These are phyloP conservation scores for Marcusenius ussheri DNA, from an alignment of 2,113 vertebrate genomes.

Conservation along the genomic window DNA sequence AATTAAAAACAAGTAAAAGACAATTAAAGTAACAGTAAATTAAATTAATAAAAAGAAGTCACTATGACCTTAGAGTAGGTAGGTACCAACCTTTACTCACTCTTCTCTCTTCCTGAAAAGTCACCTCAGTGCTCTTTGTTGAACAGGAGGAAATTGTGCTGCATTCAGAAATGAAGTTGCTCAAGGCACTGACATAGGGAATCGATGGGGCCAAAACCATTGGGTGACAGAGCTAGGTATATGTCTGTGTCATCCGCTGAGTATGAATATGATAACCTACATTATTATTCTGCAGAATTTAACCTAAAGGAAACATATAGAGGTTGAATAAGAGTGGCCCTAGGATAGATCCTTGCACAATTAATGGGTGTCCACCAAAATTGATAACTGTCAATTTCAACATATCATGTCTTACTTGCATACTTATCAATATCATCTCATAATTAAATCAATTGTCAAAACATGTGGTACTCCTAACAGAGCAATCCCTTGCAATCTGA, in stretches of 20 bases:
- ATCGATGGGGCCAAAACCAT: neutral
- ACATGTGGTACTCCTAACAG: neutral
- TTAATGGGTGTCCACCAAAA: neutral
- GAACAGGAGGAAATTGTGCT: neutral
- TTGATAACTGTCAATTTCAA: neutral
- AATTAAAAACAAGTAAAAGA: neutral
- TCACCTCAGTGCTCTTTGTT: neutral
- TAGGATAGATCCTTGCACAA: neutral
- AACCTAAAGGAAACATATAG: neutral
- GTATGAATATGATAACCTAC: neutral
- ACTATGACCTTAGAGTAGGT: neutral
- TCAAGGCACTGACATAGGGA: neutral
- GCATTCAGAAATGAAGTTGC: neutral
- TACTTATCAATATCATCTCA: neutral
- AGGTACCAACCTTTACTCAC: neutral
- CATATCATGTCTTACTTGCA: neutral
- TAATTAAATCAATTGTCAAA: neutral
- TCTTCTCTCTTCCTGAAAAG: neutral
- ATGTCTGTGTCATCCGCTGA: neutral
- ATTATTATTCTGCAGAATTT: neutral
- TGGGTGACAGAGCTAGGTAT: neutral
- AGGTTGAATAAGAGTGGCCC: neutral
- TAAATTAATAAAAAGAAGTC: neutral
- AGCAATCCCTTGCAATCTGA: neutral
- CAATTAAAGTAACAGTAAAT: neutral